Evolutionary conservation across 2,888 invertebrate species (phyloP), one percentile per base, ranked within the genome.

Genomic region (Eilema caniola): DNA sequence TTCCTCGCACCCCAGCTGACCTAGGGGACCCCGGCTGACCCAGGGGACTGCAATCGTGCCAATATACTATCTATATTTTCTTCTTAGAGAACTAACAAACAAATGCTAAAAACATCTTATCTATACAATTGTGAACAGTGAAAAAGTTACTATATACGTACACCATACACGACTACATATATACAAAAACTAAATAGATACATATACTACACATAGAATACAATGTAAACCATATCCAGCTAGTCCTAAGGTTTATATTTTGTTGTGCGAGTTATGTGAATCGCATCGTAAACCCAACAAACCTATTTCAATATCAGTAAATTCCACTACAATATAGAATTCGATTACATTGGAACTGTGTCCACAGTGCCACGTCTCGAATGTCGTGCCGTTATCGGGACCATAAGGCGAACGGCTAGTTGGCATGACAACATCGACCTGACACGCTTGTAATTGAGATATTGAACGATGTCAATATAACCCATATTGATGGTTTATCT

Each of bases 381-480:
- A 67, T 62, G 72, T 74, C 77, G 73, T 78, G 63, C 65, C 69
- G 74, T 69, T 74, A 81, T 78, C 75, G 69, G 53, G 16, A 31
- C 63, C 64, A 56, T 64, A 75, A 75, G 78, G 82, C 66, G 69
- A 71, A 85, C 83, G 84, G 81, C 66, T 74, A 69, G 69, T 75
- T 84, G 75, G 74, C 86, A 83, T 84, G 85, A 85, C 83, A 75
- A 81, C 72, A 69, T 68, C 74, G 75, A 72, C 73, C 79, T 74
- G 79, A 74, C 73, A 73, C 68, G 66, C 75, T 71, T 80, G 77
- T 81, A 83, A 86, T 88, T 84, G 82, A 85, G 83, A 86, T 86
- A 86, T 85, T 79, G 78, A 73, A 72, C 75, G 56, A 70, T 72
- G 76, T 73, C 74, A 75, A 85, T 84, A 83, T 84, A 79, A 78